These are phyloP conservation scores for Steinernema carpocapsae DNA, from an alignment of 2,888 invertebrate genomes.

Conservation along the genomic window DNA sequence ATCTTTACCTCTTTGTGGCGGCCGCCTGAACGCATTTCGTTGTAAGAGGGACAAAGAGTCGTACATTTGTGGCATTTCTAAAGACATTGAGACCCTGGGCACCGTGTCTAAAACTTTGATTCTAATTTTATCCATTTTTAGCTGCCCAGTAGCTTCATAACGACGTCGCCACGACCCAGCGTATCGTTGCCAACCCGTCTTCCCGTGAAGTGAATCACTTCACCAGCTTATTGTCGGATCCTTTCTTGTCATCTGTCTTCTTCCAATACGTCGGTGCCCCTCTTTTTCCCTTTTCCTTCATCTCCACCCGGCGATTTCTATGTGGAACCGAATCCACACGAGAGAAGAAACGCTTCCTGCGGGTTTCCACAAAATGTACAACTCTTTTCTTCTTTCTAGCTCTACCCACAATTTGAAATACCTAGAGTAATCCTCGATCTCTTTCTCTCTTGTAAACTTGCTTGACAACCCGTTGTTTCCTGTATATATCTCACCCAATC, in stretches of 20 bases:
- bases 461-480: neutral
- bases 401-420: neutral
- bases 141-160: neutral
- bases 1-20: too few species aligned
- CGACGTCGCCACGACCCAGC: neutral
- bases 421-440: too few species aligned
- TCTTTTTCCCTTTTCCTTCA: neutral
- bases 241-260: neutral
- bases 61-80: neutral
- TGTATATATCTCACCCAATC: too few species aligned
- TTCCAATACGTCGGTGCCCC: neutral
- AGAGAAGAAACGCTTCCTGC: slow-evolving; percentile 15
- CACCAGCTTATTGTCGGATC: slow-evolving; percentile 1
- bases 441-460: neutral
- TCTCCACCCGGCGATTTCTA: slow-evolving; percentile 2
- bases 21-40: neutral
- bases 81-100: neutral
- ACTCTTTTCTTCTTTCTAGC: neutral
- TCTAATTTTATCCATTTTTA: neutral
- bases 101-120: neutral
- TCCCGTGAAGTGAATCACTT: neutral
- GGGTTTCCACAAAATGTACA: slow-evolving; percentile 7
- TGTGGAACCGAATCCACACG: slow-evolving; percentile 29
- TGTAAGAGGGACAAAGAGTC: too few species aligned
- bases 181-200: slow-evolving; percentile 4